These are phyloP conservation scores for Coregonus ussuriensis DNA, from an alignment of 2,797 vertebrate genomes.

Conservation along the genomic window DNA sequence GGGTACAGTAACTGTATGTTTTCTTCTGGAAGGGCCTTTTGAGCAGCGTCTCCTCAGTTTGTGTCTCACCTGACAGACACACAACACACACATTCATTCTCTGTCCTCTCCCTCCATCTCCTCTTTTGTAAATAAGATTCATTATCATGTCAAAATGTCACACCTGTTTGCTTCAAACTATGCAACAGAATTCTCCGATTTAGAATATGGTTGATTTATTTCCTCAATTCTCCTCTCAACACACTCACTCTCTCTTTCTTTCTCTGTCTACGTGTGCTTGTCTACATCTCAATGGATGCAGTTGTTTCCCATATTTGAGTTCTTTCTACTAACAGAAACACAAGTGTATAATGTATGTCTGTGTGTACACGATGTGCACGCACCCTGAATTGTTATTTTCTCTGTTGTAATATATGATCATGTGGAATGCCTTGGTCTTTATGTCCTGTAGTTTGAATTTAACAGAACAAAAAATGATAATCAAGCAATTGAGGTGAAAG, in stretches of 20 bases:
- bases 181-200: constrained; percentile 77
- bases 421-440: constrained; percentile 84
- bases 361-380: constrained; percentile 43
- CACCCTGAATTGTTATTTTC: constrained; percentile 66
- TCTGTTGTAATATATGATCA: constrained; percentile 79
- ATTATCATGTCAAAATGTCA: constrained; percentile 49
- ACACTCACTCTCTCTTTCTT: constrained; percentile 15
- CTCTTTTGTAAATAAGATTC: constrained; percentile 48
- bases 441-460: constrained; percentile 81
- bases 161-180: constrained; percentile 81
- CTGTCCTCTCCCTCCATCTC: constrained; percentile 31
- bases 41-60: constrained; percentile 49
- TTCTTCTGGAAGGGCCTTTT: background rate
- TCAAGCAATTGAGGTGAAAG: constrained; percentile 78
- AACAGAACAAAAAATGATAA: constrained; percentile 79
- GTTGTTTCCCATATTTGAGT: constrained; percentile 45
- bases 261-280: constrained; percentile 54
- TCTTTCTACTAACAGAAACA: constrained; percentile 67
- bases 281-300: constrained; percentile 54
- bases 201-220: constrained; percentile 49
- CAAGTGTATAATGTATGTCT: constrained; percentile 30
- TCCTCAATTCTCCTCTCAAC: constrained; percentile 22
- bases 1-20: background rate
- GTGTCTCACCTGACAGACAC: constrained; percentile 56
- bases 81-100: constrained; percentile 15